A percentile compares a stretch with the other conserved stretches of the same genome.
These are phyloP conservation scores for Pristiophorus japonicus DNA, from an alignment of 2,113 vertebrate genomes.

Conservation along the genomic window DNA sequence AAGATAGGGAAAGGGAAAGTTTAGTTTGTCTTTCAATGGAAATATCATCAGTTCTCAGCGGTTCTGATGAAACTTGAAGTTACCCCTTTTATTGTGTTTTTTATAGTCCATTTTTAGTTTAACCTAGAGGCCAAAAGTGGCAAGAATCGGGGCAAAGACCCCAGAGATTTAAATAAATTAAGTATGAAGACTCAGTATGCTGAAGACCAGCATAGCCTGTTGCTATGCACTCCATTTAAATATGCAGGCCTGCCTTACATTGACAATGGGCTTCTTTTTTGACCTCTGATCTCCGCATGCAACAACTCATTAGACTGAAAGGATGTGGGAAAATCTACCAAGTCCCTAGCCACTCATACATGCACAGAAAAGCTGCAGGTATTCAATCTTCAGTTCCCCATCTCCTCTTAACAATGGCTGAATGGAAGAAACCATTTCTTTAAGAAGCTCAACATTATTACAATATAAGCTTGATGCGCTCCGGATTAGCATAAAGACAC, in stretches of 20 bases:
- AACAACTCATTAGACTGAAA: constrained; percentile 3
- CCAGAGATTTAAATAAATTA: not conserved
- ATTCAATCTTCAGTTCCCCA: not conserved
- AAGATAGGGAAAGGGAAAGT: not conserved
- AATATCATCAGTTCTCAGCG: not conserved
- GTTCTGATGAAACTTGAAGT: not conserved
- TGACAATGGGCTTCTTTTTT: not conserved
- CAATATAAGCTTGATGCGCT: not conserved
- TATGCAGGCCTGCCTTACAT: not conserved
- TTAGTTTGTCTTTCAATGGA: not conserved
- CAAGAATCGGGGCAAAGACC: not conserved
- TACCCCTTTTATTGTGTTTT: not conserved
- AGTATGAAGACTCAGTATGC: not conserved
- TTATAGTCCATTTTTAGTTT: not conserved
- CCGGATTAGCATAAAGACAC: not conserved
- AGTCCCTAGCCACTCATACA: not conserved
- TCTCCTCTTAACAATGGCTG: not conserved
- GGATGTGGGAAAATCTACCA: not conserved
- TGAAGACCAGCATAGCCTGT: not conserved
- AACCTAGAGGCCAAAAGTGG: not conserved
- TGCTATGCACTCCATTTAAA: not conserved
- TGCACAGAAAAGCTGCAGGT: not conserved
- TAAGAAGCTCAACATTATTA: not conserved
- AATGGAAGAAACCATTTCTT: constrained; percentile 12
- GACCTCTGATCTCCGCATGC: not conserved